Percentiles rank a stretch among this genome's conserved stretches.
Evolutionary conservation across 2,797 vertebrate species (phyloP).

Genomic region (Eurystomus glaucurus): DNA sequence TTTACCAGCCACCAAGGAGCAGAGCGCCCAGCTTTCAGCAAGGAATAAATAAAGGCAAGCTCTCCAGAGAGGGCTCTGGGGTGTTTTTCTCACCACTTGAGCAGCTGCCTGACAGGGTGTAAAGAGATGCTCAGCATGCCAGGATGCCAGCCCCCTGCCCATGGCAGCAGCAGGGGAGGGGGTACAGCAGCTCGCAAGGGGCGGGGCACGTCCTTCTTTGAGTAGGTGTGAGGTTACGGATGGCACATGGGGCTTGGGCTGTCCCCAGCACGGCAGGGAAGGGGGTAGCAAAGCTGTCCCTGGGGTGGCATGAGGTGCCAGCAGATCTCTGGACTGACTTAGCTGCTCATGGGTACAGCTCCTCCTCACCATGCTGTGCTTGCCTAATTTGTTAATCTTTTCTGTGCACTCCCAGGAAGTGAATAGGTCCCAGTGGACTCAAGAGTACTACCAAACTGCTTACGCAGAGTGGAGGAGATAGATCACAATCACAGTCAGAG

Average conservation of each 20-base stretch:
- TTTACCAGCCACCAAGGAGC: not conserved
- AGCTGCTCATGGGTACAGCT: not conserved
- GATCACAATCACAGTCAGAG: not conserved
- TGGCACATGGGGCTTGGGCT: accelerated
- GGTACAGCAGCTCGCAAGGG: not conserved
- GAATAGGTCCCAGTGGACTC: not conserved
- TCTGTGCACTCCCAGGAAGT: not conserved
- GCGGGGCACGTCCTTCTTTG: accelerated
- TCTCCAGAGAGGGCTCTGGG: not conserved
- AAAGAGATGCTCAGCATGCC: not conserved
- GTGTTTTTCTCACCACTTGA: accelerated
- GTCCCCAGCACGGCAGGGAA: not conserved
- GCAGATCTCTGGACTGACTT: not conserved
- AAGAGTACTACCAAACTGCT: not conserved
- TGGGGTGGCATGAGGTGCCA: accelerated
- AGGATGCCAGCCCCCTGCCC: not conserved
- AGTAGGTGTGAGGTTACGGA: not conserved
- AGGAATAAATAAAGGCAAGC: not conserved
- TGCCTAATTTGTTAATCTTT: not conserved
- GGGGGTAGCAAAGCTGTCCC: not conserved
- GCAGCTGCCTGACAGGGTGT: not conserved
- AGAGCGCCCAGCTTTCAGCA: not conserved
- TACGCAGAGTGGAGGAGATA: not conserved
- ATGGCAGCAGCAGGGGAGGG: not conserved
- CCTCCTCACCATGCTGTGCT: accelerated